These are phyloP conservation scores for Nautilus pompilius DNA, from an alignment of 1,140 invertebrate species.

Conservation along the genomic window DNA sequence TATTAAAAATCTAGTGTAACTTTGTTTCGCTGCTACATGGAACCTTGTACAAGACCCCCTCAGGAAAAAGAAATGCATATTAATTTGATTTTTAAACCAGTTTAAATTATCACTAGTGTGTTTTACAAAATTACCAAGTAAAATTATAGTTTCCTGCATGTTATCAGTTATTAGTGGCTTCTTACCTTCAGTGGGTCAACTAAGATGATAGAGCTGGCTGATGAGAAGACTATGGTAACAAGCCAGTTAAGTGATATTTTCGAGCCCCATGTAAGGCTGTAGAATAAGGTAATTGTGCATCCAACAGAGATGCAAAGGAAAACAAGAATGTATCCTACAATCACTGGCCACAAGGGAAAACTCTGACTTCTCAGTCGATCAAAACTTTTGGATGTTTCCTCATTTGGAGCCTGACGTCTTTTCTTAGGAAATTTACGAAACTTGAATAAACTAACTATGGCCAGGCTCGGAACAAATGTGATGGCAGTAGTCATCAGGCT, in stretches of 20 bases:
- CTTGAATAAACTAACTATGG: slow-evolving; percentile 13
- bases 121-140: too few relatives aligned
- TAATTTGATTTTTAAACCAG: too few relatives aligned
- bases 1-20: too few relatives aligned
- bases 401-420: slow-evolving; percentile 6
- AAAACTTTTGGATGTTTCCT: slow-evolving; percentile 11
- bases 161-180: too few relatives aligned
- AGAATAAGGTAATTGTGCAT: slow-evolving; percentile 58
- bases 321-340: slow-evolving; percentile 42
- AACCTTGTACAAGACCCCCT: too few relatives aligned
- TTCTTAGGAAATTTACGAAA: neutral
- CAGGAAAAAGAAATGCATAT: too few relatives aligned
- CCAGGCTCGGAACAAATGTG: slow-evolving; percentile 42
- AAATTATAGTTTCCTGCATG: too few relatives aligned
- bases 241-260: slow-evolving; percentile 59
- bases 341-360: slow-evolving; percentile 33
- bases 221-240: slow-evolving; percentile 56
- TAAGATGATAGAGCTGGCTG: slow-evolving; percentile 57
- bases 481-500: slow-evolving; percentile 37
- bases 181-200: slow-evolving; percentile 59
- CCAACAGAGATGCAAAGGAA: slow-evolving; percentile 49
- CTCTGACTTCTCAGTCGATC: too few relatives aligned
- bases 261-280: slow-evolving; percentile 60
- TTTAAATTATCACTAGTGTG: too few relatives aligned
- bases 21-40: too few relatives aligned